A percentile compares a stretch with the other conserved stretches of the same genome.
phyloP scores from a whole-genome alignment of 2,113 vertebrate species.

The Myotis davidii region DNA sequence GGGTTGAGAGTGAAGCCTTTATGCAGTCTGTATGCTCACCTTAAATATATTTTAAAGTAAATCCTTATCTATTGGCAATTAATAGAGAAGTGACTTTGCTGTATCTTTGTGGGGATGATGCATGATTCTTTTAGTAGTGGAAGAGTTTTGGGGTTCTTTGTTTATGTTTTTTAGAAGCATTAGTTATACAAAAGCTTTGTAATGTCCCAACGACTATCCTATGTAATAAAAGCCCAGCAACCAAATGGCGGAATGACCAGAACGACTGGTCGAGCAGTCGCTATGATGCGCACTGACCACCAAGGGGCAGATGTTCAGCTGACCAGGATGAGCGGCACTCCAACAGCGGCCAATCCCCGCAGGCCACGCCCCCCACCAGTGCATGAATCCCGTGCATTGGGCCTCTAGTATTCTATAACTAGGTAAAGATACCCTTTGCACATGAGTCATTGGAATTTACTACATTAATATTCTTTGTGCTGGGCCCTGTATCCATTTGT shows the following conservation, averaged over 20 bases:
- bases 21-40: background rate
- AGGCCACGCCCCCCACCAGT: too few species aligned
- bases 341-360: too few species aligned
- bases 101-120: background rate
- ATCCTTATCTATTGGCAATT: background rate
- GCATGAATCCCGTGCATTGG: too few species aligned
- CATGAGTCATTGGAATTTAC: constrained; percentile 46
- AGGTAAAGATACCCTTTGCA: background rate
- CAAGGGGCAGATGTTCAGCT: too few species aligned
- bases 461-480: constrained; percentile 16
- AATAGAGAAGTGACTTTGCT: background rate
- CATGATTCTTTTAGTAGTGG: background rate
- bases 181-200: constrained; percentile 34
- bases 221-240: too few species aligned
- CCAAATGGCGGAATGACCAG: too few species aligned
- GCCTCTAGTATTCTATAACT: background rate
- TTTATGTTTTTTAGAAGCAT: constrained; percentile 21
- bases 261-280: too few species aligned
- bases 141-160: background rate
- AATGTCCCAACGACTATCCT: background rate
- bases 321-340: too few species aligned
- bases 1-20: background rate
- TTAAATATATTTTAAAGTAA: background rate
- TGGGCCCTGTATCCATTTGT: constrained; percentile 29
- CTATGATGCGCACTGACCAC: too few species aligned